Evolutionary conservation across 2,113 vertebrate species (phyloP).

Genomic region (Indicator maculatus): DNA sequence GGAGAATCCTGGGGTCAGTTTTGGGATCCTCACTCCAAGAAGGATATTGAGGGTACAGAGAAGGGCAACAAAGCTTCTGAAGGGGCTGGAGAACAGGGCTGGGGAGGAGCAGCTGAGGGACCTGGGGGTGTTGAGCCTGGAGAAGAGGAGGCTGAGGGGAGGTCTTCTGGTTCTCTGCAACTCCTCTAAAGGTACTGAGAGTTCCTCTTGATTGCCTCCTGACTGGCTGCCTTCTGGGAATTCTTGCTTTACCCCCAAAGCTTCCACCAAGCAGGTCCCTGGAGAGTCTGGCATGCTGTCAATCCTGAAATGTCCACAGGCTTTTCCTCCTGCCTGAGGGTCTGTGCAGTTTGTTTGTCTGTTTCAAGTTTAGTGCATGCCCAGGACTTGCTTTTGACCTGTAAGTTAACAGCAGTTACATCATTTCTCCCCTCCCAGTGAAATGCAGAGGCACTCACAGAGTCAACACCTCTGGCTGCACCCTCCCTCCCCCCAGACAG

Average conservation of each 20-base stretch:
- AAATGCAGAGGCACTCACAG: not conserved
- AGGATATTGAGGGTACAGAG: too few species aligned
- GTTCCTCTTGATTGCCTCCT: not conserved
- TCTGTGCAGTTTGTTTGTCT: not conserved
- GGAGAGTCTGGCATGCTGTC: not conserved
- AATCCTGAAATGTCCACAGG: not conserved
- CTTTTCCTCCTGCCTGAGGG: not conserved
- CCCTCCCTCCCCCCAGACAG: too few species aligned
- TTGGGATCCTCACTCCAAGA: too few species aligned
- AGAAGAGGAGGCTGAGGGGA: too few species aligned
- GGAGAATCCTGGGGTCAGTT: too few species aligned
- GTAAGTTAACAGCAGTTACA: not conserved
- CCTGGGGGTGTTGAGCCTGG: too few species aligned
- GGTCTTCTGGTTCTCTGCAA: too few species aligned
- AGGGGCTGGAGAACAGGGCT: too few species aligned
- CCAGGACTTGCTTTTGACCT: not conserved
- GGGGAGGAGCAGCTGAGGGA: too few species aligned
- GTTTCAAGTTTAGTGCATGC: not conserved
- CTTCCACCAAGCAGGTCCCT: not conserved
- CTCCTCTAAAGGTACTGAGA: not conserved
- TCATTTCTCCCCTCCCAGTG: not conserved
- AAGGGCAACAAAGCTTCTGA: too few species aligned
- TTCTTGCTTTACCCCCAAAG: conserved; percentile 31
- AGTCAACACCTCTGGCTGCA: not conserved
- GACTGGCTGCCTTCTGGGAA: not conserved